These are phyloP conservation scores for Festucalex cinctus DNA, from an alignment of 2,113 vertebrate species.

Conservation along the genomic window DNA sequence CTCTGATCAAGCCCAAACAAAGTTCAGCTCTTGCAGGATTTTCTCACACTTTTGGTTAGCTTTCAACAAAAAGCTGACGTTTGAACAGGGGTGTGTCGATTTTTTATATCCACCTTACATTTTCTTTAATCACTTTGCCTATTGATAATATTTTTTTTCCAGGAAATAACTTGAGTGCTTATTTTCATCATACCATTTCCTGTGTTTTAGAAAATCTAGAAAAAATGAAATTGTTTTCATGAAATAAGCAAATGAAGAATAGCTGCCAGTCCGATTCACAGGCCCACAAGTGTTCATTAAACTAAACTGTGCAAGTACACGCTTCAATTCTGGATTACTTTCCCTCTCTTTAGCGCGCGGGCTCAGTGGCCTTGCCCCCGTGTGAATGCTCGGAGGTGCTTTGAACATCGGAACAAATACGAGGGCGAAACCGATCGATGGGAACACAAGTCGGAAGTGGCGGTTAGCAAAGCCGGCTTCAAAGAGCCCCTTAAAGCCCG, in stretches of 20 bases:
- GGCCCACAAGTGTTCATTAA: slow-evolving; percentile 15
- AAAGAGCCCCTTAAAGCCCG: slow-evolving; percentile 70
- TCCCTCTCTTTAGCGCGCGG: slow-evolving; percentile 28
- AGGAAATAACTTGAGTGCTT: too few species aligned
- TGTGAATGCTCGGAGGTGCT: slow-evolving; percentile 54
- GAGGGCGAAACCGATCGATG: slow-evolving; percentile 68
- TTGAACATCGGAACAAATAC: slow-evolving; percentile 73
- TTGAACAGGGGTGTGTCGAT: too few species aligned
- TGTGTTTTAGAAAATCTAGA: too few species aligned
- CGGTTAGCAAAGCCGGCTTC: slow-evolving; percentile 74
- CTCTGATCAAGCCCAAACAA: too few species aligned
- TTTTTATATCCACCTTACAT: too few species aligned
- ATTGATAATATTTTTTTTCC: too few species aligned
- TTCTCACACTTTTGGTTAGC: too few species aligned
- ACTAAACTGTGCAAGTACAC: slow-evolving; percentile 26
- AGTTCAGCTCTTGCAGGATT: too few species aligned
- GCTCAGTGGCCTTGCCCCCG: slow-evolving; percentile 25
- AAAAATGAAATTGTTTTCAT: too few species aligned
- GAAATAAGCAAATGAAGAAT: background rate
- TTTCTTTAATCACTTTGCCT: too few species aligned
- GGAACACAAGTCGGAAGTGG: slow-evolving; percentile 72
- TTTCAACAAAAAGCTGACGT: too few species aligned
- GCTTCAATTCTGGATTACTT: slow-evolving; percentile 25
- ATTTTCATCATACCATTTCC: too few species aligned
- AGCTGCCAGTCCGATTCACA: background rate